A percentile compares a stretch with the other conserved stretches of the same genome.
These are phyloP conservation scores for Heliocidaris erythrogramma DNA, from an alignment of 35 echinoderm and acorn worm genomes.

Conservation along the genomic window DNA sequence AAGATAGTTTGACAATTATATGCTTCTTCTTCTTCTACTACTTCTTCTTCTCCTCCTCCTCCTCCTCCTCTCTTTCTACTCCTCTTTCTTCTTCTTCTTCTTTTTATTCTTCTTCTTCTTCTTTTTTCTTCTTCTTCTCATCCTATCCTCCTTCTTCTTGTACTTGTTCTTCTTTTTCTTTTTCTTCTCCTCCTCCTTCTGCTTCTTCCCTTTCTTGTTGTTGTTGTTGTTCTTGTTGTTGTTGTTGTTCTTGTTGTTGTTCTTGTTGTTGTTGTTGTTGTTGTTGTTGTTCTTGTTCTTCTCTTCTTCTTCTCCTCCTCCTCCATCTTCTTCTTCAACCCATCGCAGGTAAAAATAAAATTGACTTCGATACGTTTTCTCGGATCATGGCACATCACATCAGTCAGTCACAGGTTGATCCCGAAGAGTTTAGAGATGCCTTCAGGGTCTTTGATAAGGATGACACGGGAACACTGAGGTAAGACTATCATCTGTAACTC, in stretches of 20 bases:
- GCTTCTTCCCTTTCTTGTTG: not conserved
- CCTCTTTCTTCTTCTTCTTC: no score
- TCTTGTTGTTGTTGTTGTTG: no score
- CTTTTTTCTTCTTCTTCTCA: no score
- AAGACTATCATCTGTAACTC: not conserved
- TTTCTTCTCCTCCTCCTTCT: not conserved
- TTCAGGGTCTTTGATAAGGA: constrained; percentile 39
- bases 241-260: no score
- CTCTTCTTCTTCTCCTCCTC: not conserved
- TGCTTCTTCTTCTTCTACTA: no score
- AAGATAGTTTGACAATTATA: no score
- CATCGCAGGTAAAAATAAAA: not conserved
- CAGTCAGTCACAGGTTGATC: constrained; percentile 8
- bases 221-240: no score
- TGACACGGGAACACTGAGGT: constrained; percentile 44
- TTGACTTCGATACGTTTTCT: constrained; percentile 8
- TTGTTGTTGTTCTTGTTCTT: not conserved
- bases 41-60: no score
- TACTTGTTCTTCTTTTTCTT: no score
- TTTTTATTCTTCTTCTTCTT: no score
- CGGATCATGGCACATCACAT: constrained; percentile 37
- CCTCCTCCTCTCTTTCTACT: no score
- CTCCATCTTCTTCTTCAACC: not conserved
- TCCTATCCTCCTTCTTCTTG: no score
- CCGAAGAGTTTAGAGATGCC: constrained; percentile 37